Conservation (phyloP, 2,888 invertebrate species). For the Acleris cristana region DNA sequence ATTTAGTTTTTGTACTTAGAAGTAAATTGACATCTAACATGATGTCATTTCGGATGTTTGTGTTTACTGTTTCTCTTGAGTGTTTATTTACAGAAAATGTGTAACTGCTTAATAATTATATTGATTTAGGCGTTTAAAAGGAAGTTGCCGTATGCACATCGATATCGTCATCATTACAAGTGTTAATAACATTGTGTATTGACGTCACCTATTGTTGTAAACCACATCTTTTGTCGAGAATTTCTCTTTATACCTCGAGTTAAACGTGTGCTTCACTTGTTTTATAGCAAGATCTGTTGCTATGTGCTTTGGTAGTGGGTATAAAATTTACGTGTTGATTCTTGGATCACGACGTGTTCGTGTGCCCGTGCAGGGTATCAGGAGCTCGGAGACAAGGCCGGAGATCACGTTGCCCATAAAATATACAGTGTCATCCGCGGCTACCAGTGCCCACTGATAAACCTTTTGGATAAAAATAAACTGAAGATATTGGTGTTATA, state of each 20-base stretch:
- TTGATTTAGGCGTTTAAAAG: conserved; percentile 4
- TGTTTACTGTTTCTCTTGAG: too few species aligned
- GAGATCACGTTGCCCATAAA: conserved; percentile 33
- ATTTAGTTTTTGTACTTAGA: too few species aligned
- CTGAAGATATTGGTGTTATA: too few species aligned
- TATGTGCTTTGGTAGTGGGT: conserved; percentile 28
- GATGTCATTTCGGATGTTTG: too few species aligned
- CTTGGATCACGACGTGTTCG: conserved; percentile 49
- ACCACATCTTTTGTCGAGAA: conserved; percentile 31
- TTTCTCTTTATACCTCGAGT: conserved; percentile 4
- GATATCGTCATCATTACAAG: conserved; percentile 22
- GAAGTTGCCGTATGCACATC: conserved; percentile 7
- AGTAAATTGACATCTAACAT: too few species aligned
- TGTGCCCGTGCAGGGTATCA: conserved; percentile 48
- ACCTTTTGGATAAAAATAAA: conserved; percentile 1
- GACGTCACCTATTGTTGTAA: conserved; percentile 36
- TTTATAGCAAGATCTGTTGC: conserved; percentile 21
- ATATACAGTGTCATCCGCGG: conserved; percentile 26
- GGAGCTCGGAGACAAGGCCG: conserved; percentile 17
- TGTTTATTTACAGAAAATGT: conserved; percentile 3
- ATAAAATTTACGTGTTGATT: conserved; percentile 45
- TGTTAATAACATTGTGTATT: conserved; percentile 20
- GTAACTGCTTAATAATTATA: neutral
- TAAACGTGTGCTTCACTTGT: conserved; percentile 11
- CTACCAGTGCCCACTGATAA: conserved; percentile 26